These are phyloP conservation scores for Pseudopipra pipra DNA, from an alignment of 2,113 vertebrate genomes.

Conservation along the genomic window DNA sequence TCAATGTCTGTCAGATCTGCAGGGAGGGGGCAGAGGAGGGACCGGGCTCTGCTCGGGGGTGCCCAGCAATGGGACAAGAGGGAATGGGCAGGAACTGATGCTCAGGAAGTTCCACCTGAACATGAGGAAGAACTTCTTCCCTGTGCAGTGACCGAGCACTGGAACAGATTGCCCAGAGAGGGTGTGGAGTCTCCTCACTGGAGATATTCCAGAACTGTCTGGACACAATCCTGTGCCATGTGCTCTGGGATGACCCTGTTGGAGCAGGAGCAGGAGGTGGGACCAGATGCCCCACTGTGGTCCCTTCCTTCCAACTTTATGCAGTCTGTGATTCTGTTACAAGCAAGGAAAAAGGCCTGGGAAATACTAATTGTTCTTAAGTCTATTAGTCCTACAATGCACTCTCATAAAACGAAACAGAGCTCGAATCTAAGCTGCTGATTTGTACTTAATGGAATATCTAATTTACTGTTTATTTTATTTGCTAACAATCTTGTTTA, in stretches of 20 bases:
- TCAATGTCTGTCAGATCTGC: neutral
- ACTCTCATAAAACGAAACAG: neutral
- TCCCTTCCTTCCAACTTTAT: neutral
- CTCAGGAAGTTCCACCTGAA: neutral
- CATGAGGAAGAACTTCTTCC: neutral
- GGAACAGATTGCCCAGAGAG: neutral
- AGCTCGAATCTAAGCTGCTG: neutral
- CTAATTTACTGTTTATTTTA: neutral
- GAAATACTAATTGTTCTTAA: neutral
- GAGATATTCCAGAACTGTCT: neutral
- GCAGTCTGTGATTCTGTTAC: neutral
- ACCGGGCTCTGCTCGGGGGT: neutral
- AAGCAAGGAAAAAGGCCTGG: neutral
- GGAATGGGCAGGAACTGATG: neutral
- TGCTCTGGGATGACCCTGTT: neutral
- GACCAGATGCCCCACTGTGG: neutral
- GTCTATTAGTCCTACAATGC: neutral
- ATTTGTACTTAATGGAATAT: neutral
- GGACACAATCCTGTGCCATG: neutral
- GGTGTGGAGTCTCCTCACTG: neutral
- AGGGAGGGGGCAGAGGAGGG: neutral
- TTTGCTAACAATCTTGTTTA: neutral
- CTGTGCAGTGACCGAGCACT: neutral
- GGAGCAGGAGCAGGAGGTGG: neutral
- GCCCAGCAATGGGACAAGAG: neutral